Percentiles rank a stretch among this genome's conserved stretches.
Evolutionary conservation across 2,113 vertebrate species (phyloP).

Genomic region (Gadus macrocephalus): DNA sequence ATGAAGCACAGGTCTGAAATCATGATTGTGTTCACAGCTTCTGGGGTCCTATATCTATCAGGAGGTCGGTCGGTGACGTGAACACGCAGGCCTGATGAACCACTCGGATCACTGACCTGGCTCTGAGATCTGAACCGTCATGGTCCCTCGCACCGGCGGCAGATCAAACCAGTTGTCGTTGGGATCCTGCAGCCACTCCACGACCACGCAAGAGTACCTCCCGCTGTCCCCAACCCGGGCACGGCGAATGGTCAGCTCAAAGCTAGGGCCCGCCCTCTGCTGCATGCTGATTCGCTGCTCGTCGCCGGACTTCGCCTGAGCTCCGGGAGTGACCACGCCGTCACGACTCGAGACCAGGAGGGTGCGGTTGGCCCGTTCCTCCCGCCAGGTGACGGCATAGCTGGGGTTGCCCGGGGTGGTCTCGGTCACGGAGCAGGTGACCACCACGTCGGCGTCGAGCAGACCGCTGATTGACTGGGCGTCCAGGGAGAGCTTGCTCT

Average conservation of each 20-base stretch:
- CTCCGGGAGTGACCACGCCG: constrained; percentile 42
- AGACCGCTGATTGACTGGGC: not conserved
- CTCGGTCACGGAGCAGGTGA: constrained; percentile 47
- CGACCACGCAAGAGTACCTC: constrained; percentile 61
- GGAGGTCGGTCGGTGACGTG: not conserved
- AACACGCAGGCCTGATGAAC: not conserved
- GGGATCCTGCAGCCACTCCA: constrained; percentile 69
- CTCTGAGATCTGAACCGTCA: constrained; percentile 39
- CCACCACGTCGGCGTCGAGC: constrained; percentile 42
- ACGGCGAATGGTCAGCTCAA: constrained; percentile 57
- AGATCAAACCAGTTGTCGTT: constrained; percentile 61
- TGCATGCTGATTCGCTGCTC: constrained; percentile 52
- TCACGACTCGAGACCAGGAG: constrained; percentile 53
- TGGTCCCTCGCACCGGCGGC: constrained; percentile 16
- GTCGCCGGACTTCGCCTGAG: not conserved
- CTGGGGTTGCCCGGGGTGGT: constrained; percentile 34
- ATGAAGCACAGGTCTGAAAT: not conserved
- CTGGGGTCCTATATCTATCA: too few relatives aligned
- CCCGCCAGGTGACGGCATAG: constrained; percentile 64
- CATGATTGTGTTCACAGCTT: too few relatives aligned
- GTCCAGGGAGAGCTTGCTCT: constrained; percentile 48
- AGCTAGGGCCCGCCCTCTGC: constrained; percentile 37
- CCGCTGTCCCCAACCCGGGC: constrained; percentile 56
- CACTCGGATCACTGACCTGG: constrained; percentile 42
- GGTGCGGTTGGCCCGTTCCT: constrained; percentile 13